These are phyloP conservation scores for Drosophila ananassae DNA, from an alignment of 1,140 invertebrate genomes.

Conservation along the genomic window DNA sequence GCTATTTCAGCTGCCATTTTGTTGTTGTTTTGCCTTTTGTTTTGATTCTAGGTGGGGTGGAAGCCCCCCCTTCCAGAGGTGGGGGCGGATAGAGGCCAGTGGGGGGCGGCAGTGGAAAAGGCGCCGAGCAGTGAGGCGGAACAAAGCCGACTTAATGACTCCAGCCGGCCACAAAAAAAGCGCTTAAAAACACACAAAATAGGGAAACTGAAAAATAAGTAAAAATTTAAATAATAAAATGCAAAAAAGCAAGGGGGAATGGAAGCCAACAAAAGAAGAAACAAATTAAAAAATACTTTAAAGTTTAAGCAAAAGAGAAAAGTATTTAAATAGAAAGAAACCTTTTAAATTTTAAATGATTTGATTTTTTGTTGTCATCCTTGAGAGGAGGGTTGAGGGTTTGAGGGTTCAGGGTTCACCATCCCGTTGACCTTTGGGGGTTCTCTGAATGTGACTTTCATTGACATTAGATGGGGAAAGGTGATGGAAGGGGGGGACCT, in stretches of 20 bases:
- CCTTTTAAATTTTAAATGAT: conserved; percentile 18
- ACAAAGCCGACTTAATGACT: conserved; percentile 78
- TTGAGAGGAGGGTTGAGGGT: conserved; percentile 10
- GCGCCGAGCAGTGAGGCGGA: conserved; percentile 61
- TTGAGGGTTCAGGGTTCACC: not conserved
- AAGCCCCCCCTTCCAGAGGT: conserved; percentile 31
- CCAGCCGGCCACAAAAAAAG: conserved; percentile 43
- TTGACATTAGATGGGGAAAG: conserved; percentile 31
- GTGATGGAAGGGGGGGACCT: conserved; percentile 5
- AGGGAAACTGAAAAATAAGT: conserved; percentile 25
- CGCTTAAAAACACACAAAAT: conserved; percentile 13
- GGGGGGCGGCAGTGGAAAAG: not conserved
- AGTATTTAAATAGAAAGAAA: conserved; percentile 51
- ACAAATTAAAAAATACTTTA: conserved; percentile 71
- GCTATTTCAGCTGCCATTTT: conserved; percentile 7
- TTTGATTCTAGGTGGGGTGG: conserved; percentile 25
- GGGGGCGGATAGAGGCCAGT: conserved; percentile 1
- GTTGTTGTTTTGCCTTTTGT: conserved; percentile 39
- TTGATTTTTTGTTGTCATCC: not conserved
- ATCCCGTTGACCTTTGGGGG: conserved; percentile 37
- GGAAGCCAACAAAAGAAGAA: conserved; percentile 38
- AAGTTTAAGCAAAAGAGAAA: conserved; percentile 52
- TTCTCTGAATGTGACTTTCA: conserved; percentile 50
- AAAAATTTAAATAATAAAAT: conserved; percentile 23
- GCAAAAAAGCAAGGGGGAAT: conserved; percentile 3